Percentiles rank a stretch among this genome's conserved stretches.
These are phyloP conservation scores for Sebastolobus altivelis DNA, from an alignment of 2,797 vertebrate species.

Conservation along the genomic window DNA sequence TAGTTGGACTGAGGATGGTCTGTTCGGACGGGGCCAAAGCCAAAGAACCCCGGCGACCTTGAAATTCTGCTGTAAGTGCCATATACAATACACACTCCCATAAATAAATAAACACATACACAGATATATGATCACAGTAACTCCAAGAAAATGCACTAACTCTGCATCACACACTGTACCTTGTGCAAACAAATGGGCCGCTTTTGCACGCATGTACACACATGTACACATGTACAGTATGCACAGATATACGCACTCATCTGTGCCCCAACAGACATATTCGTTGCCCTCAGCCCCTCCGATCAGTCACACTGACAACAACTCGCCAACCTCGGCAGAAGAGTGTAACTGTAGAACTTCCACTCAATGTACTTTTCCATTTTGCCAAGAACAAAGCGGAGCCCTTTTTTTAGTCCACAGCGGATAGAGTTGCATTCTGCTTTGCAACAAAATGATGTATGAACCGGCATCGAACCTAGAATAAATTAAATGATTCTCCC, in stretches of 20 bases:
- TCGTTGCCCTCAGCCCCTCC: constrained; percentile 21
- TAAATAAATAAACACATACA: constrained; percentile 20
- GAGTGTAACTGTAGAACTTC: constrained; percentile 70
- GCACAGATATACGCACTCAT: constrained; percentile 7
- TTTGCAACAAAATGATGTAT: not conserved
- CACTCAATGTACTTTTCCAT: constrained; percentile 54
- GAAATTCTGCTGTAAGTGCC: constrained; percentile 26
- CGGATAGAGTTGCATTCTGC: constrained; percentile 15
- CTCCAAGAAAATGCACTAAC: constrained; percentile 9
- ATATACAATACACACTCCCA: constrained; percentile 30
- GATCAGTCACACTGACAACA: constrained; percentile 56
- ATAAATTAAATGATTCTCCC: not conserved
- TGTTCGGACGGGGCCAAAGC: constrained; percentile 29
- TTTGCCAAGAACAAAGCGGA: constrained; percentile 67
- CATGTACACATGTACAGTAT: not conserved
- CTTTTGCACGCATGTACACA: not conserved
- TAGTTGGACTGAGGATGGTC: constrained; percentile 15
- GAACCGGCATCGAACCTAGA: not conserved
- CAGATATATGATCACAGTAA: not conserved
- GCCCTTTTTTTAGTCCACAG: constrained; percentile 54
- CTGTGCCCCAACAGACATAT: constrained; percentile 30
- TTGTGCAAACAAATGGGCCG: not conserved
- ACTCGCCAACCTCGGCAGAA: constrained; percentile 57
- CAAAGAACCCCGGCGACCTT: constrained; percentile 21
- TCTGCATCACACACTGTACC: not conserved